A percentile compares a stretch with the other conserved stretches of the same genome.
These are phyloP conservation scores for Todus mexicanus DNA, from an alignment of 2,797 vertebrate species.

Conservation along the genomic window DNA sequence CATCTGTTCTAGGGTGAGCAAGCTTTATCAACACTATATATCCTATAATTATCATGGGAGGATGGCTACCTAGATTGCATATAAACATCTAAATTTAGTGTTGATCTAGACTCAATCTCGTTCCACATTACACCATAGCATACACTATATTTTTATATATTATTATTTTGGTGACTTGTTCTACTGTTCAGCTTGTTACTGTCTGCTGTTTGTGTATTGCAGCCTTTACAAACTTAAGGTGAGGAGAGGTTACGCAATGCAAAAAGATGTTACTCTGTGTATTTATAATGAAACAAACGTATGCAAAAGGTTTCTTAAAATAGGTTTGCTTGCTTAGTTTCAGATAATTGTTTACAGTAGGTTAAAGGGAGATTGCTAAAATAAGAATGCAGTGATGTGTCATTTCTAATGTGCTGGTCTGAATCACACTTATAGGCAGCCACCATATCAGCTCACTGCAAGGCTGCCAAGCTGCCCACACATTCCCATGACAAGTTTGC, in stretches of 20 bases:
- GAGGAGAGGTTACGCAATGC: not conserved
- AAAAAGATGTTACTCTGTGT: not conserved
- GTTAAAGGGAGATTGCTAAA: not conserved
- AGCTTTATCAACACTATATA: not conserved
- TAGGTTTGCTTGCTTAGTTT: not conserved
- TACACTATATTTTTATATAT: not conserved
- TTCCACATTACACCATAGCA: not conserved
- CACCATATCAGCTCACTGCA: not conserved
- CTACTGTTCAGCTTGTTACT: not conserved
- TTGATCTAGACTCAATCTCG: not conserved
- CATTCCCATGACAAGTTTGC: conserved; percentile 24
- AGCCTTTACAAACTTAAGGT: not conserved
- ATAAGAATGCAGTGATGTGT: not conserved
- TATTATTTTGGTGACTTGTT: not conserved
- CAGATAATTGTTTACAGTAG: not conserved
- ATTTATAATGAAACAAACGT: not conserved
- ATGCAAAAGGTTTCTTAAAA: not conserved
- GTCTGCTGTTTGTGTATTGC: not conserved
- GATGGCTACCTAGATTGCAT: not conserved
- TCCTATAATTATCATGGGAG: not conserved
- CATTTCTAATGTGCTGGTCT: not conserved
- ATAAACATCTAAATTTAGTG: not conserved
- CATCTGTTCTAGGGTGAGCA: not conserved
- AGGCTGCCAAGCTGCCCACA: conserved; percentile 46
- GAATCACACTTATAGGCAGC: not conserved